Evolutionary conservation across 2,888 invertebrate genomes (phyloP), one percentile per base, ranked within the genome.

Genomic region (Himalopsyche kuldschensis): DNA sequence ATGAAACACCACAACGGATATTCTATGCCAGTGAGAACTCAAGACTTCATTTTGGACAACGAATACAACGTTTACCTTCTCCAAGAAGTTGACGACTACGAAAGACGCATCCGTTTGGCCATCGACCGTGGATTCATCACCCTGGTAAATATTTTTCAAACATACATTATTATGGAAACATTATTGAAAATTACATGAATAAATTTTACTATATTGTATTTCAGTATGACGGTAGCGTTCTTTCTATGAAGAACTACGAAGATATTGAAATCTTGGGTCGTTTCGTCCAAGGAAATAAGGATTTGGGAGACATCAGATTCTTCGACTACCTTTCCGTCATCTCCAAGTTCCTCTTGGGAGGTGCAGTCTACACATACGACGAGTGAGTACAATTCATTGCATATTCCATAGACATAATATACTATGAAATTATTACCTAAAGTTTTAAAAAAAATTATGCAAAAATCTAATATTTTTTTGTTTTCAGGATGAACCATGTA

Each of bases 1-100:
- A 89, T 94, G 87, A 92, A 93, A 79, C 92, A 93, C 87, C 92
- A 92, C 87, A 94, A 94, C 87, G 94, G 94, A 79, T 88, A 92
- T 80, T 92, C 93, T 24, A 93, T 93, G 90, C 93, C 93, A 46
- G 91, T 91, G 87, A 93, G 94, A 87, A 91, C 92, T 85, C 91
- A 93, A 87, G 88, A 88, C 84, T 84, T 87, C 76, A 75, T 86
- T 86, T 87, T 88, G 80, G 78, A 87, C 6, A 84, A 87, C 80
- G 85, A 86, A 77, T 81, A 86, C 17, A 80, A 87, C 75, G 80
- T 87, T 35, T 84, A 87, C 63, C 82, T 86, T 76, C 84, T 41
- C 2, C 78, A 82, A 48, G 75, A 83, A 24, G 78, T 86, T 11
- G 20, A 55, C 6, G 20, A 55, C n/a, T 55, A 55, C 1, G 55